phyloP scores from a whole-genome alignment of 2,888 invertebrate genomes.

The Mantis religiosa region DNA sequence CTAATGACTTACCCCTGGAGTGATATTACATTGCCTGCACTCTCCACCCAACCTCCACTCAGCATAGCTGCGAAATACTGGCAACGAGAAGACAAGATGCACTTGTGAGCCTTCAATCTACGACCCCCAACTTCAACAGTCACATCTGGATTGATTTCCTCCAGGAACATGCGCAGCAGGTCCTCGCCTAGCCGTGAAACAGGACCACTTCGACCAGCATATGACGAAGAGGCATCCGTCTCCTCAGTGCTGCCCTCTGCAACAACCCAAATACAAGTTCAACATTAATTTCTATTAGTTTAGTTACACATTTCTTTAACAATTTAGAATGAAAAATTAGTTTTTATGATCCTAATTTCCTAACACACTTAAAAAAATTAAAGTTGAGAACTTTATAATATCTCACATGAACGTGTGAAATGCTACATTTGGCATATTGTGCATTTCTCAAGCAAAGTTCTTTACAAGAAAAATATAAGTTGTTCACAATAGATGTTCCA shows the following conservation, averaged over 20 bases:
- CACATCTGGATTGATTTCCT: constrained; percentile 86
- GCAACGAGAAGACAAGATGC: constrained; percentile 84
- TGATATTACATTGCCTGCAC: constrained; percentile 75
- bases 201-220: constrained; percentile 28
- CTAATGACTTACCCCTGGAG: constrained; percentile 76
- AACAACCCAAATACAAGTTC: constrained; percentile 9
- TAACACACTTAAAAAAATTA: too few species aligned
- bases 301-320: too few species aligned
- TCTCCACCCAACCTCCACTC: constrained; percentile 80
- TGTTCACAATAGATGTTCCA: too few species aligned
- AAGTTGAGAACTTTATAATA: too few species aligned
- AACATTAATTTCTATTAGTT: too few species aligned
- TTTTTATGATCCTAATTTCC: too few species aligned
- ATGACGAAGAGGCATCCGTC: constrained; percentile 41
- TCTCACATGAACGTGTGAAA: too few species aligned
- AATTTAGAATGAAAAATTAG: too few species aligned
- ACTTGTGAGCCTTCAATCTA: constrained; percentile 84
- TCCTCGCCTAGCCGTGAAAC: constrained; percentile 70
- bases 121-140: constrained; percentile 78
- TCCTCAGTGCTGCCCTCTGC: constrained; percentile 47
- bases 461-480: too few species aligned
- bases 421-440: too few species aligned
- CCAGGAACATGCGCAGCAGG: constrained; percentile 83
- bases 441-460: too few species aligned
- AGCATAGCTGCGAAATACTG: constrained; percentile 90